phyloP scores from a whole-genome alignment of 2,888 invertebrate genomes.

The Parthenolecanium corni region DNA sequence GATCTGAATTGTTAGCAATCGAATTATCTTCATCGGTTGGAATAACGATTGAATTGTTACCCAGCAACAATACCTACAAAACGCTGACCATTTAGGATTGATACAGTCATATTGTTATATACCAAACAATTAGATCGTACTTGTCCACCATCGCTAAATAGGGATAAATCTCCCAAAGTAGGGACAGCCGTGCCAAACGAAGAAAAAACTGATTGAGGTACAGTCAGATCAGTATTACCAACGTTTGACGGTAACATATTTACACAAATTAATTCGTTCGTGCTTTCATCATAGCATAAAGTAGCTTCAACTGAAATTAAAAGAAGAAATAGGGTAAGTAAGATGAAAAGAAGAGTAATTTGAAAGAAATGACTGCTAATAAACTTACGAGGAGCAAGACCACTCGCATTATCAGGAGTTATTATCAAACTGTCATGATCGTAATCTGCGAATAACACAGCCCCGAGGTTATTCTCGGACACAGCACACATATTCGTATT shows the following conservation, averaged over 20 bases:
- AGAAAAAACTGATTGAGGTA: neutral
- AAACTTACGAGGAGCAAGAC: neutral
- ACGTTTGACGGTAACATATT: constrained; percentile 9
- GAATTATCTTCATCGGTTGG: constrained; percentile 14
- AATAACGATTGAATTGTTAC: constrained; percentile 7
- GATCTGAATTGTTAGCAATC: neutral
- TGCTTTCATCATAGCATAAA: constrained; percentile 15
- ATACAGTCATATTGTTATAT: neutral
- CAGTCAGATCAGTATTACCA: neutral
- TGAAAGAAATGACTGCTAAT: neutral
- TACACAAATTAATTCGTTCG: constrained; percentile 12
- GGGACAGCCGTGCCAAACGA: neutral
- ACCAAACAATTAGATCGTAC: neutral
- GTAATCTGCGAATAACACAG: constrained; percentile 15
- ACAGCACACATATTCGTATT: constrained; percentile 1
- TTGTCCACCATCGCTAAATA: constrained; percentile 9
- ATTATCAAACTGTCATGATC: constrained; percentile 1
- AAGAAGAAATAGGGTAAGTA: neutral
- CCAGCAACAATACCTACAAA: constrained; percentile 16
- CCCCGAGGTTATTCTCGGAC: constrained; percentile 8
- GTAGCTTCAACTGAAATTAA: constrained; percentile 12
- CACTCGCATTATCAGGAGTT: neutral
- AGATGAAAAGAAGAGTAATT: neutral
- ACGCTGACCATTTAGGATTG: neutral
- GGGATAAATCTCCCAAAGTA: neutral